Evolutionary conservation across 2,888 invertebrate species (phyloP).

Genomic region (Rugalucina vietnamica): DNA sequence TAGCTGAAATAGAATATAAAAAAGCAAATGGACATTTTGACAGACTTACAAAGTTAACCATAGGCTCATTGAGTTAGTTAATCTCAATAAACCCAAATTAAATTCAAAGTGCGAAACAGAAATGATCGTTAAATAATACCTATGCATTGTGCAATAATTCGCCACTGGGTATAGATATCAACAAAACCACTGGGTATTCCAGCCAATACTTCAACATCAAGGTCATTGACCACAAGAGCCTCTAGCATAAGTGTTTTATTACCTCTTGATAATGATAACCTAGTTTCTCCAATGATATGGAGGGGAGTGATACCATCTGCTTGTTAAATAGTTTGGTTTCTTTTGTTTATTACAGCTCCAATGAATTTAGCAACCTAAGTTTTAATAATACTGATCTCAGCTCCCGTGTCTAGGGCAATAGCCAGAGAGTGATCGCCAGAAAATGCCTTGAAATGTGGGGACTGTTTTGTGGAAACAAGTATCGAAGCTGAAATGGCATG

Average conservation of each 20-base stretch:
- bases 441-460: slow-evolving; percentile 37
- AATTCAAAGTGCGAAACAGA: no score
- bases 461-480: slow-evolving; percentile 44
- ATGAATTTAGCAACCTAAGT: slow-evolving; percentile 36
- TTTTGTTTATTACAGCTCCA: slow-evolving; percentile 40
- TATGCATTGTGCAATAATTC: no score
- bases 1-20: no score
- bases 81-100: no score
- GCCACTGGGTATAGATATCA: no score
- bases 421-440: slow-evolving; percentile 43
- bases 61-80: no score
- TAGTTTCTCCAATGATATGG: not conserved
- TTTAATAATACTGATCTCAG: slow-evolving; percentile 55
- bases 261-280: slow-evolving; percentile 18
- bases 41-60: no score
- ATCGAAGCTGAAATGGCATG: slow-evolving; percentile 4
- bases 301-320: not conserved
- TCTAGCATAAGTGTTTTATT: slow-evolving; percentile 8
- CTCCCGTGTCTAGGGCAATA: slow-evolving; percentile 56
- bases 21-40: no score
- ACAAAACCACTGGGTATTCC: no score
- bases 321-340: not conserved
- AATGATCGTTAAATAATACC: no score
- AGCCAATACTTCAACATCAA: slow-evolving; percentile 58
- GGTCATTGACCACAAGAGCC: slow-evolving; percentile 39